These are phyloP conservation scores for Caranx ignobilis DNA, from an alignment of 2,113 vertebrate species.

Conservation along the genomic window DNA sequence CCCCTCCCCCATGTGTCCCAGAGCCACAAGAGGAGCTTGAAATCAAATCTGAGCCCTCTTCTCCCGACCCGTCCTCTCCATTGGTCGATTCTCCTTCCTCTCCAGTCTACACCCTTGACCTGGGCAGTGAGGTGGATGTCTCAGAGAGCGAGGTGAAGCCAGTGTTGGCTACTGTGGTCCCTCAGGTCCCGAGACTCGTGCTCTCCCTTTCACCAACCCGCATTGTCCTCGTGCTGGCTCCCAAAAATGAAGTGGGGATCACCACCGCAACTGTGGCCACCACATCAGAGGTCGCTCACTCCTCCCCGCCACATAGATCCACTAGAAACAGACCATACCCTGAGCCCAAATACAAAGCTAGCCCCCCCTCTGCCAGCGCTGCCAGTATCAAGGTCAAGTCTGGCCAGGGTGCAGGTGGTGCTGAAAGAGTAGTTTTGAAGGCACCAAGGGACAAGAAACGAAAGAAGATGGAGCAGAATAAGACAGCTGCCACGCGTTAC, in stretches of 20 bases:
- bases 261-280: constrained; percentile 30
- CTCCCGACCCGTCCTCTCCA: constrained; percentile 55
- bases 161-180: constrained; percentile 36
- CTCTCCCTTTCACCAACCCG: constrained; percentile 78
- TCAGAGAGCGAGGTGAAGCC: constrained; percentile 72
- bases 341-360: constrained; percentile 75
- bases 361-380: constrained; percentile 60
- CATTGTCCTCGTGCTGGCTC: constrained; percentile 77
- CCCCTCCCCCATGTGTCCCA: constrained; percentile 54
- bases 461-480: constrained; percentile 98
- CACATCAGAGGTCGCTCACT: constrained; percentile 21
- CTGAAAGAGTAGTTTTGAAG: constrained; percentile 40
- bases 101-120: constrained; percentile 78
- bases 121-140: constrained; percentile 84
- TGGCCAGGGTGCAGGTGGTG: constrained; percentile 5
- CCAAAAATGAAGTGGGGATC: constrained; percentile 62
- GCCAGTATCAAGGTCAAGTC: constrained; percentile 31
- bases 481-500: constrained; percentile 93
- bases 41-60: constrained; percentile 80
- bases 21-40: constrained; percentile 80
- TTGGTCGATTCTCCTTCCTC: constrained; percentile 62
- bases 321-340: constrained; percentile 74
- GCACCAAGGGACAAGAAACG: constrained; percentile 85
- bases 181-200: constrained; percentile 73
- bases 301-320: constrained; percentile 36